phyloP scores from a whole-genome alignment of 2,888 invertebrate species.

The Mythimna lalbum region DNA sequence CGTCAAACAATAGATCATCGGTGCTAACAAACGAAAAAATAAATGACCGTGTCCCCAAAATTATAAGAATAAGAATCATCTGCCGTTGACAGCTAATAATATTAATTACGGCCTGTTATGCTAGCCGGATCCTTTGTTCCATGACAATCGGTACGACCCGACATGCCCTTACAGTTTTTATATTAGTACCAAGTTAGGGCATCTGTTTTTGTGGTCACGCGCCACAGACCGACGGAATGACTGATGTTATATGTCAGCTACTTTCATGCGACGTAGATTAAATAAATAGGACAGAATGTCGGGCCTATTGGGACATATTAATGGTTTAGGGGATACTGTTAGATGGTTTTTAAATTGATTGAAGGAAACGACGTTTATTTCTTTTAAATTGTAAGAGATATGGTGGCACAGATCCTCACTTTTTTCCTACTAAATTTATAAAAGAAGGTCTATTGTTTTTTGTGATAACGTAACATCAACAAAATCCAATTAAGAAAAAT shows the following conservation, averaged over 20 bases:
- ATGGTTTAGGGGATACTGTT: conserved; percentile 34
- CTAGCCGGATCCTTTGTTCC: conserved; percentile 77
- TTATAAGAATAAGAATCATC: conserved; percentile 62
- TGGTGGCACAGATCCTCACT: not conserved
- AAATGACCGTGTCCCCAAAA: conserved; percentile 47
- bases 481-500: too few species aligned
- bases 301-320: conserved; percentile 43
- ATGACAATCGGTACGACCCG: conserved; percentile 78
- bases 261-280: conserved; percentile 77
- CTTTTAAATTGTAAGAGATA: conserved; percentile 31
- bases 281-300: conserved; percentile 48
- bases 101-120: conserved; percentile 74
- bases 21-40: conserved; percentile 13
- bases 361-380: conserved; percentile 30
- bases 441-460: too few species aligned
- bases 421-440: not conserved
- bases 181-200: conserved; percentile 73
- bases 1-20: conserved; percentile 48
- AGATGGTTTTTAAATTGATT: conserved; percentile 47
- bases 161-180: conserved; percentile 80
- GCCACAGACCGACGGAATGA: conserved; percentile 80
- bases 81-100: conserved; percentile 67
- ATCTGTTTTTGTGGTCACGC: conserved; percentile 84
- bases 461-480: too few species aligned
- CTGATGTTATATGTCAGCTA: conserved; percentile 85